Evolutionary conservation across 2,888 invertebrate genomes (phyloP).

Genomic region (Tachina fera): DNA sequence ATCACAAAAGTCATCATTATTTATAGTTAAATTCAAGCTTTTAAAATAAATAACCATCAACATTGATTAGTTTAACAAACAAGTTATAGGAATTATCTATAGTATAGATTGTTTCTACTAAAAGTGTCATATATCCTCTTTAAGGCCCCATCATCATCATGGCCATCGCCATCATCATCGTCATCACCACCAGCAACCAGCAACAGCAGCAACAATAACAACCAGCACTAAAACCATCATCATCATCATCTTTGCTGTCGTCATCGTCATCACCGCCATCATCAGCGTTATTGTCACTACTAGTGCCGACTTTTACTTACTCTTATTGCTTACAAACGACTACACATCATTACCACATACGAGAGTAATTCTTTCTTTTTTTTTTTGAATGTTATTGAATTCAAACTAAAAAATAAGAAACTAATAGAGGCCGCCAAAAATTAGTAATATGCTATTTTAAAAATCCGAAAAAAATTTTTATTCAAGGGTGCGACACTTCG

Average conservation of each 20-base stretch:
- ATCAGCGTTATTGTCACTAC: slow-evolving; percentile 57
- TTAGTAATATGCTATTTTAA: no score
- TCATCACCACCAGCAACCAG: slow-evolving; percentile 13
- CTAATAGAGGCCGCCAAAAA: no score
- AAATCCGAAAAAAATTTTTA: no score
- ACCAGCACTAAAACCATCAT: slow-evolving; percentile 52
- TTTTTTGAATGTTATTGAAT: not conserved
- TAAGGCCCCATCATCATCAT: slow-evolving; percentile 65
- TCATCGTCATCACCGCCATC: slow-evolving; percentile 48
- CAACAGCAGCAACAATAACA: slow-evolving; percentile 19
- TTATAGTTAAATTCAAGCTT: slow-evolving; percentile 71
- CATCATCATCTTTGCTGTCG: slow-evolving; percentile 46
- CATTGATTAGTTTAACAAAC: slow-evolving; percentile 72
- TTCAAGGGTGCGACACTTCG: no score
- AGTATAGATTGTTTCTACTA: slow-evolving; percentile 71
- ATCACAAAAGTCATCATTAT: slow-evolving; percentile 70
- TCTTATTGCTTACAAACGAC: slow-evolving; percentile 56
- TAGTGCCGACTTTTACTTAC: slow-evolving; percentile 54
- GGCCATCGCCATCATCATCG: not conserved
- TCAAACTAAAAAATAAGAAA: no score
- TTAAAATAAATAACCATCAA: slow-evolving; percentile 72
- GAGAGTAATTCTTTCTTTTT: slow-evolving; percentile 3
- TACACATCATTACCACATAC: slow-evolving; percentile 24
- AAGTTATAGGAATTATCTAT: slow-evolving; percentile 71
- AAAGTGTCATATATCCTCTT: slow-evolving; percentile 72